These are phyloP conservation scores for Nymphalis urticae DNA, from an alignment of 2,888 invertebrate species.

Conservation along the genomic window DNA sequence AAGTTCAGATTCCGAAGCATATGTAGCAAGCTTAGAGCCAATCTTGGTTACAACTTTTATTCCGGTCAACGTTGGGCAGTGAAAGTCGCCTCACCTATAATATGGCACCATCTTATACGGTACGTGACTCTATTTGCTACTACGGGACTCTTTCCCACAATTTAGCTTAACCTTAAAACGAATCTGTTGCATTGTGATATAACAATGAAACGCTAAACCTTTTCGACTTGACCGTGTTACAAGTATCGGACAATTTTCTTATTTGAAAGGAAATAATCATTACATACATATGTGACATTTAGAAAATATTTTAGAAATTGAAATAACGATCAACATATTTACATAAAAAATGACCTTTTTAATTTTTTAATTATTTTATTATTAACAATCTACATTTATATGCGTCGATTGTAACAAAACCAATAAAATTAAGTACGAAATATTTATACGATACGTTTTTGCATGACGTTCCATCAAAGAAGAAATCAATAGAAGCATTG, in stretches of 20 bases:
- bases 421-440: too few species aligned
- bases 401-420: too few species aligned
- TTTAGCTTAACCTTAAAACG: slow-evolving; percentile 62
- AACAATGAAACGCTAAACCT: slow-evolving; percentile 41
- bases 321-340: neutral
- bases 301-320: neutral
- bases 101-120: slow-evolving; percentile 61
- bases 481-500: too few species aligned
- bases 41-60: slow-evolving; percentile 20
- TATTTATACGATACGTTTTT: too few species aligned
- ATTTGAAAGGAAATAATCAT: neutral
- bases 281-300: neutral
- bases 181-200: slow-evolving; percentile 62
- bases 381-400: too few species aligned
- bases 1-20: slow-evolving; percentile 13
- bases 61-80: slow-evolving; percentile 41
- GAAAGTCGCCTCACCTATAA: slow-evolving; percentile 51
- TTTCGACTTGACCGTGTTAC: slow-evolving; percentile 30
- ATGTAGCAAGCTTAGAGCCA: slow-evolving; percentile 24
- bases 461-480: too few species aligned
- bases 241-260: slow-evolving; percentile 20
- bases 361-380: neutral
- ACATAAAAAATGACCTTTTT: neutral
- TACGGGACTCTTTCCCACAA: slow-evolving; percentile 63
- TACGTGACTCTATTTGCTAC: slow-evolving; percentile 75